Conservation (phyloP, 1,140 invertebrate species). For the Leptinotarsa defecta region DNA sequence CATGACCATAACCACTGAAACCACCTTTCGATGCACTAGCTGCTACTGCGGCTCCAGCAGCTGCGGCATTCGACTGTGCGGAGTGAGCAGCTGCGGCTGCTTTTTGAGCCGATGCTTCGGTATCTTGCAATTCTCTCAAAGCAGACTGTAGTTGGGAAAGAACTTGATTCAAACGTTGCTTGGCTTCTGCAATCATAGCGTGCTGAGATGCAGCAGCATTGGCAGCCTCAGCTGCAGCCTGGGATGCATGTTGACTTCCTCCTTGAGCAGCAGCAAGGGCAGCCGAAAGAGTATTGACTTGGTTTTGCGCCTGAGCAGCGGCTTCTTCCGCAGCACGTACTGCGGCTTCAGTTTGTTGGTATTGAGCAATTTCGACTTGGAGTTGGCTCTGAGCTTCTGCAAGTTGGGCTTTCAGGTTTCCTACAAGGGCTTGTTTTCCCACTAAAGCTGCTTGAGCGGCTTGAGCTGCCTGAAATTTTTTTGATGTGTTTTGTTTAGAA, state of each 20-base stretch:
- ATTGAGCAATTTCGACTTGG: constrained; percentile 40
- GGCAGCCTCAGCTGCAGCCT: constrained; percentile 41
- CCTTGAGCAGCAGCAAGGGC: constrained; percentile 42
- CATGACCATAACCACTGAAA: not conserved
- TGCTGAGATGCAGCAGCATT: constrained; percentile 42
- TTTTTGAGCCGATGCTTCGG: constrained; percentile 32
- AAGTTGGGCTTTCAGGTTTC: constrained; percentile 39
- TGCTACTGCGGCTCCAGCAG: constrained; percentile 4
- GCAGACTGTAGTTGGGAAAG: constrained; percentile 37
- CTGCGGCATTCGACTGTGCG: constrained; percentile 23
- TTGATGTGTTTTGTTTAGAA: too few relatives aligned
- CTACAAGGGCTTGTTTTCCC: constrained; percentile 45
- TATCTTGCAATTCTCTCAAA: constrained; percentile 37
- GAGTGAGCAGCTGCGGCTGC: constrained; percentile 13
- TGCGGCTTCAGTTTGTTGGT: constrained; percentile 38
- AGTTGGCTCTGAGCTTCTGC: constrained; percentile 41
- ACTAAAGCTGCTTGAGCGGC: constrained; percentile 48
- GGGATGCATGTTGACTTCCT: constrained; percentile 34
- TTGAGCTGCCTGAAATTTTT: constrained; percentile 38
- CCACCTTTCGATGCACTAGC: not conserved
- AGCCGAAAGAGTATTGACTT: constrained; percentile 36
- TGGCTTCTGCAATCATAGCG: constrained; percentile 43
- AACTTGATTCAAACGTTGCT: constrained; percentile 35
- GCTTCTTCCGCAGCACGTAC: constrained; percentile 39
- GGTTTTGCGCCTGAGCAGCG: constrained; percentile 42